Evolutionary conservation across 2,113 vertebrate species (phyloP).

Genomic region (Thalassarche chlororhynchos): DNA sequence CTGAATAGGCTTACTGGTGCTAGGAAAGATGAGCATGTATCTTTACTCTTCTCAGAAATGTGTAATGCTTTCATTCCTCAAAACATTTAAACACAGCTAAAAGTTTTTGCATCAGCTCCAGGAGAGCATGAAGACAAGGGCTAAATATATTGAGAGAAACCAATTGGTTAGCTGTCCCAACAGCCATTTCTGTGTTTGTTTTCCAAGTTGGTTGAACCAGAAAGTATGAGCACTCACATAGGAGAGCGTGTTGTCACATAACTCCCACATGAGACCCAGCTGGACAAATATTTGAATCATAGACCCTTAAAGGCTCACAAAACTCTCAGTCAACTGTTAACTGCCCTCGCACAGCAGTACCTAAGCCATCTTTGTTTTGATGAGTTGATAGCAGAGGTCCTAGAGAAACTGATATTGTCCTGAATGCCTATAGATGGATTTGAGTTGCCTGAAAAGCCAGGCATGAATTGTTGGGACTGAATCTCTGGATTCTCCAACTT

Average conservation of each 20-base stretch:
- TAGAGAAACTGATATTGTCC: not conserved
- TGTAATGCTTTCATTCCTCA: not conserved
- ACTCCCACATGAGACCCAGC: not conserved
- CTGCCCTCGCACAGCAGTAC: not conserved
- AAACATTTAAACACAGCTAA: not conserved
- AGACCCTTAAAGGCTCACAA: not conserved
- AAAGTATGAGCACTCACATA: not conserved
- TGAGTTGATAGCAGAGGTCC: not conserved
- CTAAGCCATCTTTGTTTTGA: not conserved
- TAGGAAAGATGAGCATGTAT: not conserved
- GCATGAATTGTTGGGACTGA: not conserved
- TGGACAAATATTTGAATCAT: constrained; percentile 1
- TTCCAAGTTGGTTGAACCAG: not conserved
- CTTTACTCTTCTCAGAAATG: not conserved
- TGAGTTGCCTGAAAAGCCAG: not conserved
- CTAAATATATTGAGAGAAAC: not conserved
- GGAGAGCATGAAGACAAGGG: not conserved
- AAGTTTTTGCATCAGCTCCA: not conserved
- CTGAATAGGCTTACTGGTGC: not conserved
- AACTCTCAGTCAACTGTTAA: not conserved
- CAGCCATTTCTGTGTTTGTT: not conserved
- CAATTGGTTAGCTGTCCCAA: not conserved
- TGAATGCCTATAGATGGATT: not conserved
- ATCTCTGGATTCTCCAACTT: not conserved
- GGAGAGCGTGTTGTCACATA: not conserved